Conservation (phyloP, 2,888 invertebrate species). For the Ormyrus rosae region DNA sequence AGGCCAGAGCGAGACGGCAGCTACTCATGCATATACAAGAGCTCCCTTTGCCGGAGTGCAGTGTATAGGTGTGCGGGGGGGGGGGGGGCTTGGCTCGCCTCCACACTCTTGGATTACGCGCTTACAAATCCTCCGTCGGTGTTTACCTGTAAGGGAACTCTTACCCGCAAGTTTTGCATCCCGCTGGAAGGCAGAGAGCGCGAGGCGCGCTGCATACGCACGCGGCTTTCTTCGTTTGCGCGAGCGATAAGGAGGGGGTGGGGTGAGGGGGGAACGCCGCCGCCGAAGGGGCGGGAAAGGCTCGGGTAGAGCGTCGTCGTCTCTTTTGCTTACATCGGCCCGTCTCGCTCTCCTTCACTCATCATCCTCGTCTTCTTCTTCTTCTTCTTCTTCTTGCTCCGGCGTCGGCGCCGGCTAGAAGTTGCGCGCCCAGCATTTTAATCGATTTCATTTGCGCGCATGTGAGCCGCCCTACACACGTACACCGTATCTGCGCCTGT, state of each 20-base stretch:
- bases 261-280: background rate
- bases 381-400: slow-evolving; percentile 72
- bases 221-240: slow-evolving; percentile 22
- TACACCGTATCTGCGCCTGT: background rate
- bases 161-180: background rate
- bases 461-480: slow-evolving; percentile 64
- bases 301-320: background rate
- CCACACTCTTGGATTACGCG: slow-evolving; percentile 20
- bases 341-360: slow-evolving; percentile 38
- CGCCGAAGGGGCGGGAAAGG: background rate
- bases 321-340: slow-evolving; percentile 19
- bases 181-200: background rate
- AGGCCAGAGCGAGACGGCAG: background rate
- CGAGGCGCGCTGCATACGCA: background rate
- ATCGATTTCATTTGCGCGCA: slow-evolving; percentile 84
- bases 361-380: slow-evolving; percentile 49
- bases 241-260: background rate
- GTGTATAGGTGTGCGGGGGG: no score
- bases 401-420: slow-evolving; percentile 77
- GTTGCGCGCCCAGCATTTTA: slow-evolving; percentile 81
- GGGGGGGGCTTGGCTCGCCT: background rate
- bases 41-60: background rate
- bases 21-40: slow-evolving; percentile 13
- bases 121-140: slow-evolving; percentile 17
- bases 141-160: slow-evolving; percentile 38